Evolutionary conservation across 2,888 invertebrate genomes (phyloP).

Genomic region (Hirtodrosophila histrioides): DNA sequence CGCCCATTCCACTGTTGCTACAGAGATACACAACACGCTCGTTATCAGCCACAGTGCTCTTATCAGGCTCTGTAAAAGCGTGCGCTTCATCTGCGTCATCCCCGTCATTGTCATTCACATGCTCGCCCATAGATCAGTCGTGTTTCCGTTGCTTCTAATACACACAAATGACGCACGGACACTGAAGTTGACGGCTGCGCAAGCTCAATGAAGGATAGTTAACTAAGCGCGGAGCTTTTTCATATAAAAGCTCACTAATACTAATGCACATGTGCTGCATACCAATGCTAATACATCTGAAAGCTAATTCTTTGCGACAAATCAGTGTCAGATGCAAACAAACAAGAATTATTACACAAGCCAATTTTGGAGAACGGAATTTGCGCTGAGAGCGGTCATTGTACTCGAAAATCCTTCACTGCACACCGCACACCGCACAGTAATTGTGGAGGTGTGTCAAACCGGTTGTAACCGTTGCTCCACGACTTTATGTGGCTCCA

Average conservation of each 20-base stretch:
- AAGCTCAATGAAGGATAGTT: neutral
- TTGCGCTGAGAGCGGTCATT: slow-evolving; percentile 22
- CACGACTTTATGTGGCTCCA: neutral
- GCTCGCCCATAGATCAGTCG: neutral
- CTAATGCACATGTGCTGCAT: neutral
- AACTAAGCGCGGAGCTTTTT: neutral
- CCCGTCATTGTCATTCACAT: slow-evolving; percentile 26
- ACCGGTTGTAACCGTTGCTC: slow-evolving; percentile 44
- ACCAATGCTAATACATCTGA: neutral
- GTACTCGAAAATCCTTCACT: slow-evolving; percentile 45
- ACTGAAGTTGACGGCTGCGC: neutral
- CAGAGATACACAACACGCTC: slow-evolving; percentile 2
- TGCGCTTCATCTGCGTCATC: slow-evolving; percentile 47
- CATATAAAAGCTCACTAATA: slow-evolving; percentile 2
- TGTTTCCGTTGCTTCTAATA: neutral
- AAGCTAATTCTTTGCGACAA: slow-evolving; percentile 2
- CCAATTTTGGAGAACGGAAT: slow-evolving; percentile 9
- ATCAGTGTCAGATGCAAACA: neutral
- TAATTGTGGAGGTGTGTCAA: slow-evolving; percentile 14
- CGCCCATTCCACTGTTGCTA: slow-evolving; percentile 25
- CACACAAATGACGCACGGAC: slow-evolving; percentile 1
- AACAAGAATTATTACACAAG: slow-evolving; percentile 28
- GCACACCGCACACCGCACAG: slow-evolving; percentile 1
- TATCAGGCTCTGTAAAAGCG: slow-evolving; percentile 17
- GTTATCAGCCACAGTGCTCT: slow-evolving; percentile 15